Evolutionary conservation across 1,140 invertebrate species (phyloP).

Genomic region (Caenorhabditis remanei): DNA sequence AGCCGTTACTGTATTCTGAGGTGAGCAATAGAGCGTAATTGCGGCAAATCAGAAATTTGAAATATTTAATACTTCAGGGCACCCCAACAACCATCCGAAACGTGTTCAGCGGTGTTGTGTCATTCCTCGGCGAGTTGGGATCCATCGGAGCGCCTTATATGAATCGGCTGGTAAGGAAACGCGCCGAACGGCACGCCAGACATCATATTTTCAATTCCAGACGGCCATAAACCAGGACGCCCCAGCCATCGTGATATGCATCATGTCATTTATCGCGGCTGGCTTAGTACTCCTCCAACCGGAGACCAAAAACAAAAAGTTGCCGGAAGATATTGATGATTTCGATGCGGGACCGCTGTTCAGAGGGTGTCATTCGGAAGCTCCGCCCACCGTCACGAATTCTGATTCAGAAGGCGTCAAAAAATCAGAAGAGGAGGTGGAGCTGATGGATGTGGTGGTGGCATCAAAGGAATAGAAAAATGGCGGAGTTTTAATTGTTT

Average conservation of each 20-base stretch:
- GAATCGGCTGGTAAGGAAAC: background rate
- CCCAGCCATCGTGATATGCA: constrained; percentile 28
- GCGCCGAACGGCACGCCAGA: background rate
- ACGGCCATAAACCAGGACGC: constrained; percentile 26
- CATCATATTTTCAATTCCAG: background rate
- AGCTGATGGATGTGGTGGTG: background rate
- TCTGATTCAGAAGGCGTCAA: background rate
- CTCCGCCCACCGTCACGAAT: too few species aligned
- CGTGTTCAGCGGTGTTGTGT: constrained; percentile 50
- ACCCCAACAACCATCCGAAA: constrained; percentile 61
- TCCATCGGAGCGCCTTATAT: constrained; percentile 59
- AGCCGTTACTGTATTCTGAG: constrained; percentile 54
- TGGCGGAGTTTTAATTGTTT: background rate
- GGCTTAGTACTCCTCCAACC: constrained; percentile 25
- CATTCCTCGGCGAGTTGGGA: constrained; percentile 57
- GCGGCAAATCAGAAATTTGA: background rate
- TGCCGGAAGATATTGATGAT: constrained; percentile 59
- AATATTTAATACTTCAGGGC: background rate
- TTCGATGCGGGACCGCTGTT: constrained; percentile 50
- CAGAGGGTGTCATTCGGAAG: constrained; percentile 13
- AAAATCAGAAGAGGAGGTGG: background rate
- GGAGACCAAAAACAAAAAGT: constrained; percentile 55
- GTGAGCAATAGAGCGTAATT: background rate
- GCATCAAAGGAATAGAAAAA: background rate
- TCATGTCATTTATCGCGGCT: constrained; percentile 35